Base-by-base conservation (phyloP, 1,140 invertebrate genomes). In the Bombus confusus region DNA sequence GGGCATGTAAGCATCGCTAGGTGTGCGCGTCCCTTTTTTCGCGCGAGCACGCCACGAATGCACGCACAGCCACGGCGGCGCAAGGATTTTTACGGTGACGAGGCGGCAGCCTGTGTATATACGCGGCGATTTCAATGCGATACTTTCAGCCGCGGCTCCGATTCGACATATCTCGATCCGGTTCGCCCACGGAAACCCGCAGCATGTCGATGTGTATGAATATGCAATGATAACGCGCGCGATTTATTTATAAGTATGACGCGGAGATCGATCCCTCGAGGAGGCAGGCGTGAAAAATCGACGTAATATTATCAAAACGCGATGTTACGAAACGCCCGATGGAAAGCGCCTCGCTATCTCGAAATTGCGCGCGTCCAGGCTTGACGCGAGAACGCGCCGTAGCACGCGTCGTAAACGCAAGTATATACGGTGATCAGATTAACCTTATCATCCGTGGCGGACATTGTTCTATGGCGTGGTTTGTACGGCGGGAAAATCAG, bases 121-220 rank as follows among this genome's bases (percentile, higher is more conserved):
- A 47, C 64, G 43, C 68, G 81, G 82, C 73, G 87, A 90, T 91
- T 91, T 88, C 87, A 91, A 91, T 90, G 90, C 89, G 81, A 88
- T 91, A 91, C 85, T 90, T 91, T 90, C 90, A 85, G 89, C 85
- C 85, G 78, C 86, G 85, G 62, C 89, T 87, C 71, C 90, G 90
- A 93, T 93, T 93, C 90, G 91, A 93, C 91, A 91, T 93, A 93
- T 93, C 87, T 89, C 87, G 88, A 92, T 91, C 92, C 92, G 92
- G 91, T 93, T 92, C 91, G 91, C 92, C 92, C 92, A 93, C 91
- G 90, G 86, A 18, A 68, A 86, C 80, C 69, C 87, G 83, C 71
- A 80, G 66, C 86, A 87, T 87, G 82, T 74, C 84, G 81, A 84
- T 83, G 81, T 77, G 76, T 92, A 93, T 93, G 92, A 93, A 93